phyloP scores from a whole-genome alignment of 2,113 vertebrate genomes.

The Upupa epops region DNA sequence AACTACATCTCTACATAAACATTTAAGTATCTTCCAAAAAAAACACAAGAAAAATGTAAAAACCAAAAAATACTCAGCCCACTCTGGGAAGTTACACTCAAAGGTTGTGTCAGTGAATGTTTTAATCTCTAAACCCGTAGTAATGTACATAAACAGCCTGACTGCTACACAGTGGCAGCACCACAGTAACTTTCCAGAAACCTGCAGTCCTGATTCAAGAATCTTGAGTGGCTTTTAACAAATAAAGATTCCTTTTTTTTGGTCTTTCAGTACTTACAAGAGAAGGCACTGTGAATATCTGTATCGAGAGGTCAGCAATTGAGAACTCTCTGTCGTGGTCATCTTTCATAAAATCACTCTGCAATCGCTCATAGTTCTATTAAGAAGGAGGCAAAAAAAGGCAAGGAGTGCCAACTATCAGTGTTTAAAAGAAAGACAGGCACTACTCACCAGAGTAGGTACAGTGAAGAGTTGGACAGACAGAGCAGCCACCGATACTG shows the following conservation, averaged over 20 bases:
- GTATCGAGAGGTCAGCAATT: slow-evolving; percentile 96
- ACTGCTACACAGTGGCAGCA: background rate
- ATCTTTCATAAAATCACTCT: slow-evolving; percentile 96
- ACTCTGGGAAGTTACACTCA: background rate
- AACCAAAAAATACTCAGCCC: background rate
- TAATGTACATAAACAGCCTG: background rate
- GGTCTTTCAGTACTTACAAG: slow-evolving; percentile 89
- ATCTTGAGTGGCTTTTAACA: slow-evolving; percentile 51
- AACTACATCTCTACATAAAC: background rate
- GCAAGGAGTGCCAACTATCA: slow-evolving; percentile 83
- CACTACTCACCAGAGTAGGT: slow-evolving; percentile 96
- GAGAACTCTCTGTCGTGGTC: slow-evolving; percentile 98
- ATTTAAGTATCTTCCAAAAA: background rate
- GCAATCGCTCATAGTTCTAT: slow-evolving; percentile 96
- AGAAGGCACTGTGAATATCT: slow-evolving; percentile 97
- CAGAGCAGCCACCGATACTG: slow-evolving; percentile 97
- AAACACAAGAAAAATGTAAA: background rate
- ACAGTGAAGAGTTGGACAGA: slow-evolving; percentile 99
- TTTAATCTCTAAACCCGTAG: background rate
- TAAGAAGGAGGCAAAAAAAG: slow-evolving; percentile 85
- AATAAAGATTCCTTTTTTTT: slow-evolving; percentile 65
- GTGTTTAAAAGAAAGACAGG: slow-evolving; percentile 76
- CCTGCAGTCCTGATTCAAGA: slow-evolving; percentile 9
- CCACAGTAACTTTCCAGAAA: slow-evolving; percentile 10
- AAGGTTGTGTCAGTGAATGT: background rate